These are phyloP conservation scores for Dolichallabes microphthalmus DNA, from an alignment of 2,113 vertebrate genomes.

Conservation along the genomic window DNA sequence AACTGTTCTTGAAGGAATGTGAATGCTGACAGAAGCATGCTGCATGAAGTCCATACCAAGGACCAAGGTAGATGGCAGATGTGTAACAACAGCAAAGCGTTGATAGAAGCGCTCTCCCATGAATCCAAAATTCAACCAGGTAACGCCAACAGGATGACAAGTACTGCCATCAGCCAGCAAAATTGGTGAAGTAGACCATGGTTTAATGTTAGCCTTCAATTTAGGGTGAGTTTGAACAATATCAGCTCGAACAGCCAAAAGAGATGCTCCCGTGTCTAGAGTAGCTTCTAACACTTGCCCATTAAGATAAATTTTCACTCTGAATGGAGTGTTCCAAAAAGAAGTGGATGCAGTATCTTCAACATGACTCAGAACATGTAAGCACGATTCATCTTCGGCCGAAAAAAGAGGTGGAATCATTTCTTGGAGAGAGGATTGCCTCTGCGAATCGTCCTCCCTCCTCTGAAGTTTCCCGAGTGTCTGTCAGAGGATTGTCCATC, in stretches of 20 bases:
- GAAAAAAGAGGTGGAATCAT: background rate
- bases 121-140: constrained; percentile 5
- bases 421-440: constrained; percentile 26
- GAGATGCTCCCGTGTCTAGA: constrained; percentile 14
- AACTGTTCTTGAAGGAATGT: constrained; percentile 4
- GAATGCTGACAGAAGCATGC: background rate
- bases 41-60: constrained; percentile 24
- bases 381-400: no score
- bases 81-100: background rate
- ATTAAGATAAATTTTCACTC: background rate
- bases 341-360: background rate
- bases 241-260: constrained; percentile 8
- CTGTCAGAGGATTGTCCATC: background rate
- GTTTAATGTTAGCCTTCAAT: no score
- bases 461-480: constrained; percentile 11
- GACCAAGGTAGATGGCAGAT: background rate
- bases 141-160: background rate
- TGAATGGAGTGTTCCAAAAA: constrained; percentile 13
- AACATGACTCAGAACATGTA: constrained; percentile 14
- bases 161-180: background rate
- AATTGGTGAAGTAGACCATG: background rate
- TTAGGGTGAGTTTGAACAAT: background rate
- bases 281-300: background rate
- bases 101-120: background rate
- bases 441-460: background rate